Conservation (phyloP, 2,888 invertebrate genomes). For the Drosophila prolongata region DNA sequence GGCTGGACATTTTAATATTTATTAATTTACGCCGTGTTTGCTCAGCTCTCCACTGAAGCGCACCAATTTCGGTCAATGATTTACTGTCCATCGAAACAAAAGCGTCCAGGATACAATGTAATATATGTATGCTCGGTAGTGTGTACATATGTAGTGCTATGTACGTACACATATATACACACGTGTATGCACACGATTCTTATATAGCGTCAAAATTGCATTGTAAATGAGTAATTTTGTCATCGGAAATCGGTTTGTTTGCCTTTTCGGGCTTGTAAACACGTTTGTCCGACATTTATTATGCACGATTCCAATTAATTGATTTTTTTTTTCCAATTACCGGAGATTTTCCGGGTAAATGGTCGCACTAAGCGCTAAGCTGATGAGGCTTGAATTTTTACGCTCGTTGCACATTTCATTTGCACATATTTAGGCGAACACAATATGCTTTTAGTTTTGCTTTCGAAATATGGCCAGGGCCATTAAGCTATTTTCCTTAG, state of each 20-base stretch:
- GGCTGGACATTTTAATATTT: slow-evolving; percentile 58
- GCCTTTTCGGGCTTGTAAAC: slow-evolving; percentile 52
- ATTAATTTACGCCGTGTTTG: slow-evolving; percentile 59
- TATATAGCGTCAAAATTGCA: slow-evolving; percentile 47
- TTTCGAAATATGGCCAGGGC: not conserved
- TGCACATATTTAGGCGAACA: not conserved
- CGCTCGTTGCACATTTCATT: slow-evolving; percentile 17
- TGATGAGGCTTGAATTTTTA: slow-evolving; percentile 11
- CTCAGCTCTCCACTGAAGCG: slow-evolving; percentile 32
- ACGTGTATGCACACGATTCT: not conserved
- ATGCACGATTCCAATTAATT: slow-evolving; percentile 48
- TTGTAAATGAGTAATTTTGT: slow-evolving; percentile 38
- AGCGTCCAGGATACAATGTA: slow-evolving; percentile 1
- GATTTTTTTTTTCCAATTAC: slow-evolving; percentile 38
- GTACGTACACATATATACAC: not conserved
- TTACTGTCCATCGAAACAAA: slow-evolving; percentile 31
- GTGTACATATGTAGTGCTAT: not conserved
- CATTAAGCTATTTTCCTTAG: not conserved
- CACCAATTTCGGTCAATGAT: slow-evolving; percentile 51
- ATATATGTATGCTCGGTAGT: too few relatives aligned
- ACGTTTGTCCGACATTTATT: slow-evolving; percentile 52
- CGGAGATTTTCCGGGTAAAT: slow-evolving; percentile 29
- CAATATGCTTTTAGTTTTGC: not conserved
- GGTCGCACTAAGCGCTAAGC: slow-evolving; percentile 18
- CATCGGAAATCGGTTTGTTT: slow-evolving; percentile 50